A percentile compares a stretch with the other conserved stretches of the same genome.
These are phyloP conservation scores for Pithecia hirsuta DNA, from an alignment of 2,797 vertebrate genomes.

Conservation along the genomic window DNA sequence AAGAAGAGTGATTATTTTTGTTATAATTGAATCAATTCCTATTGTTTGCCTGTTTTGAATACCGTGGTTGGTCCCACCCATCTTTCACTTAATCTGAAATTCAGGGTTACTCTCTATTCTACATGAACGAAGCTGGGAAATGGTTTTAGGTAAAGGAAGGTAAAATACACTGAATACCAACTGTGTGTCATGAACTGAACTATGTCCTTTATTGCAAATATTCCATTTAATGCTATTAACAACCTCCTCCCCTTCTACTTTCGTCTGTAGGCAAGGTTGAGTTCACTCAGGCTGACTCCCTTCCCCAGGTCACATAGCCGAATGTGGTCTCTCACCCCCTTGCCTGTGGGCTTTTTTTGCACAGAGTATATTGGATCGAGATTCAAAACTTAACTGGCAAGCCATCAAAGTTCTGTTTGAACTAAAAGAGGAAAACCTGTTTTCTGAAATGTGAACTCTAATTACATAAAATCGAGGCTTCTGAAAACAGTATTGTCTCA, in stretches of 20 bases:
- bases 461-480: conserved; percentile 58
- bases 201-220: not conserved
- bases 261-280: not conserved
- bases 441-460: conserved; percentile 64
- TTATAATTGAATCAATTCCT: not conserved
- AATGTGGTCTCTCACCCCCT: not conserved
- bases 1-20: conserved; percentile 1
- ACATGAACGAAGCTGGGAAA: not conserved
- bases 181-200: not conserved
- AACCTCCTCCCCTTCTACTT: too few species aligned
- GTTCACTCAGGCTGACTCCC: not conserved
- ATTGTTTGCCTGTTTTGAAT: not conserved
- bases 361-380: not conserved
- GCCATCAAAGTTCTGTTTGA: conserved; percentile 32
- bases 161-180: not conserved
- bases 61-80: not conserved
- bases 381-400: conserved; percentile 19
- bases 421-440: conserved; percentile 62
- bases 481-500: conserved; percentile 44
- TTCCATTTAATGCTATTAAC: not conserved
- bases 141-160: not conserved
- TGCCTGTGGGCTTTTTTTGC: not conserved
- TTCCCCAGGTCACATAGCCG: not conserved
- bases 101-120: not conserved
- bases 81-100: not conserved